Evolutionary conservation across 2,797 vertebrate genomes (phyloP), one percentile per base, ranked within the genome.

Genomic region (Masticophis lateralis): DNA sequence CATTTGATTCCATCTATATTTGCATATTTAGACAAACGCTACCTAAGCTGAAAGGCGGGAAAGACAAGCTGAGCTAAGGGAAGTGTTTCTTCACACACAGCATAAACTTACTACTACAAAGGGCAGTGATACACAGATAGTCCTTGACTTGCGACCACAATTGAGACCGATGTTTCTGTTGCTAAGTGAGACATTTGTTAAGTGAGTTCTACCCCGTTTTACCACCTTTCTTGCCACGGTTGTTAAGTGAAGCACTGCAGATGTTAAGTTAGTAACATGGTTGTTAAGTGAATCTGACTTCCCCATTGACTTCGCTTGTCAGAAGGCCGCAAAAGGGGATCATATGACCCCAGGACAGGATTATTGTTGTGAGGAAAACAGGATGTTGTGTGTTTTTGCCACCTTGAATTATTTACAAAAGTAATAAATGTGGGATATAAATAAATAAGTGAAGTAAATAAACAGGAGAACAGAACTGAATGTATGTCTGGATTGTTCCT

Each of bases 1-100:
- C 47, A 53, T 22, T 37, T n/a, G 86, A 14, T 66, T 47, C 57
- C 18, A 14, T 60, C 86, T 27, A 11, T 0, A 1, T 79, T n/a
- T 89, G 20, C 37, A 66, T 87, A 53, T 79, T 25, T 90, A 93
- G 93, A 86, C 61, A 91, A 93, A 88, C 0, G 43, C 20, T 79
- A 25, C 27, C 79, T 20, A 90, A 90, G 90, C n/a, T 25, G 32
- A 63, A 88, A 61, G 56, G 83, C 83, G 13, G 55, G 87, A 87
- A 86, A 74, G 6, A 74, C 25, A 53, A 51, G 43, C 11, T 13
- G 47, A 51, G 47, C 22, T 47, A 27, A 53, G 47, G 47, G 0
- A 27, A 86, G 11, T 53, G 25, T 25, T 86, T 86, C 47, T 47
- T 53, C 83, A 86, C 47, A 83, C 43, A 86, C 10, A 25, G 43